phyloP scores from a whole-genome alignment of 2,113 vertebrate species.

The Gambusia holbrooki region DNA sequence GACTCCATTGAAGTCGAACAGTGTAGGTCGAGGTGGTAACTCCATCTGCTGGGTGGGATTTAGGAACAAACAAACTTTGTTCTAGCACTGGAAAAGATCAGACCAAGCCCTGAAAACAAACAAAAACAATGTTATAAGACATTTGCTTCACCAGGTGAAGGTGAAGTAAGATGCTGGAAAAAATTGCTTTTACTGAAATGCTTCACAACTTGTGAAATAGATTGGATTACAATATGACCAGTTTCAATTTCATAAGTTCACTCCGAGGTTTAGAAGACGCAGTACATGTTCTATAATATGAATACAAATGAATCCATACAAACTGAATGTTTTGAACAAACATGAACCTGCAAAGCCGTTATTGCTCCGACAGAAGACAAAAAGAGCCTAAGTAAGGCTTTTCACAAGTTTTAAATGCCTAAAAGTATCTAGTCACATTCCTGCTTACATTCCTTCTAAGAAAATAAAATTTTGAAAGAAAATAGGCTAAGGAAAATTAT shows the following conservation, averaged over 20 bases:
- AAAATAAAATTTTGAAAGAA: not conserved
- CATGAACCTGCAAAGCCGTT: not conserved
- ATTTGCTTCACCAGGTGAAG: not conserved
- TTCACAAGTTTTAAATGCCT: not conserved
- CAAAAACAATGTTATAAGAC: not conserved
- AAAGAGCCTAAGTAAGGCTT: not conserved
- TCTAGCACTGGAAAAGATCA: not conserved
- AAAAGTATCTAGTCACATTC: not conserved
- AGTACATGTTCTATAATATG: not conserved
- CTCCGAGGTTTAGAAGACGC: not conserved
- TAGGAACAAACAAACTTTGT: not conserved
- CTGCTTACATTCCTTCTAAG: not conserved
- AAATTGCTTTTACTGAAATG: not conserved
- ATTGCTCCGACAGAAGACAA: not conserved
- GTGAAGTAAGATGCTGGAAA: not conserved
- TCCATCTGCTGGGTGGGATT: constrained; percentile 44
- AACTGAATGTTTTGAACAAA: not conserved
- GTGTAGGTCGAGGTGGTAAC: constrained; percentile 23
- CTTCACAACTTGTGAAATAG: not conserved
- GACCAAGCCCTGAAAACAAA: not conserved
- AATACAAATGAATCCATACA: not conserved
- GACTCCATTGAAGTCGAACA: constrained; percentile 76
- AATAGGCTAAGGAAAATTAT: not conserved
- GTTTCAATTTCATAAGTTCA: not conserved
- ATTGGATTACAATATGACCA: not conserved